These are phyloP conservation scores for Eurystomus glaucurus DNA, from an alignment of 2,797 vertebrate genomes.

Conservation along the genomic window DNA sequence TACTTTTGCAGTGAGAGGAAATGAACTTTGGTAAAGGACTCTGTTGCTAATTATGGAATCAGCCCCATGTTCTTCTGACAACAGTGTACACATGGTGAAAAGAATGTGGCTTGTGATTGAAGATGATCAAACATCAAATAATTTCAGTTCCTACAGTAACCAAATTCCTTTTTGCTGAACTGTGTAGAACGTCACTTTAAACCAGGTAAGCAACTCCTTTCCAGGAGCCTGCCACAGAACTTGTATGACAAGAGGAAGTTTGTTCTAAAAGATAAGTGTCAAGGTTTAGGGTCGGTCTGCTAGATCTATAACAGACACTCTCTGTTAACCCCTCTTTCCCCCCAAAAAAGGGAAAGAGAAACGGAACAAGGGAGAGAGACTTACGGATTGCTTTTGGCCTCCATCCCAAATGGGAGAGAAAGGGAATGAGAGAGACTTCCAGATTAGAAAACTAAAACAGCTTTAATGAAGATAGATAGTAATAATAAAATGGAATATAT, in stretches of 20 bases:
- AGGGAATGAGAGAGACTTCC: no score
- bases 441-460: no score
- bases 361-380: no score
- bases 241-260: not conserved
- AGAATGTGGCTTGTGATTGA: not conserved
- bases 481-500: no score
- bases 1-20: not conserved
- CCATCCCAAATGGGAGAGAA: no score
- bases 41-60: rapidly evolving
- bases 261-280: not conserved
- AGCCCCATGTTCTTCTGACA: not conserved
- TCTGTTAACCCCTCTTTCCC: no score
- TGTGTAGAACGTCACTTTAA: not conserved
- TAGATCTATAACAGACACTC: no score
- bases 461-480: no score
- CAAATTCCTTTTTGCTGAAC: not conserved
- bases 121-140: not conserved
- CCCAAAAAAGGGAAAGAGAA: no score
- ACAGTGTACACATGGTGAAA: not conserved
- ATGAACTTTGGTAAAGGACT: not conserved
- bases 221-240: not conserved
- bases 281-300: no score
- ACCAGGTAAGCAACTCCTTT: not conserved
- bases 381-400: no score
- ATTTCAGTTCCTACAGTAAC: not conserved